phyloP scores from a whole-genome alignment of 92 coral and sea anemone species.

The Zoanthus sociatus region DNA sequence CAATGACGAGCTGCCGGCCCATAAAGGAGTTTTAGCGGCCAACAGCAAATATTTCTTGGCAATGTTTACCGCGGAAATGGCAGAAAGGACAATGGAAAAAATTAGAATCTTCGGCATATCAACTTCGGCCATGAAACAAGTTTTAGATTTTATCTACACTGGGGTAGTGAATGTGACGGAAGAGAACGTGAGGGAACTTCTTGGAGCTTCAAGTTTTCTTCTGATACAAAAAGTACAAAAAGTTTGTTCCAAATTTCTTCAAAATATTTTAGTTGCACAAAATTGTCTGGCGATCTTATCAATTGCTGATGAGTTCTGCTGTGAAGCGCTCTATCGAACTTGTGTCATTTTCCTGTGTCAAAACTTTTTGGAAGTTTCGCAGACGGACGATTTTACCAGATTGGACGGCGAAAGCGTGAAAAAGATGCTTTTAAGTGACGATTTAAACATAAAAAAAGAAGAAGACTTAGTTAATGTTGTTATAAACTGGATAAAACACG shows the following conservation, averaged over 20 bases:
- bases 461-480: conserved; percentile 68
- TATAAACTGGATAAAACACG: conserved; percentile 72
- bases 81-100: conserved; percentile 73
- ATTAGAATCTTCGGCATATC: conserved; percentile 60
- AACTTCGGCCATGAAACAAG: conserved; percentile 66
- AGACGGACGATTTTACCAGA: conserved; percentile 68
- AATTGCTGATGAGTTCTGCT: conserved; percentile 78
- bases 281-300: conserved; percentile 84
- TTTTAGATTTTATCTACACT: conserved; percentile 89
- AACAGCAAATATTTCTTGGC: conserved; percentile 85
- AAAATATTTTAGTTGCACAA: conserved; percentile 61
- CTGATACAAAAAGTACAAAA: conserved; percentile 67
- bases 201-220: conserved; percentile 83
- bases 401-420: conserved; percentile 54
- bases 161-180: conserved; percentile 70
- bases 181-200: conserved; percentile 74
- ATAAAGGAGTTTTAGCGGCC: conserved; percentile 90
- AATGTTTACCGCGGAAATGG: conserved; percentile 94
- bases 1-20: conserved; percentile 84
- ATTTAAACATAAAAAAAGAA: conserved; percentile 79
- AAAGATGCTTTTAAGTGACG: conserved; percentile 79
- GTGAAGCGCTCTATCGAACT: conserved; percentile 61
- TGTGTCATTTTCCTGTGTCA: conserved; percentile 66
- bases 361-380: conserved; percentile 64
- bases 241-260: conserved; percentile 78